Evolutionary conservation across 2,113 vertebrate genomes (phyloP), one percentile per base, ranked within the genome.

Genomic region (Chlorodrepanis virens): DNA sequence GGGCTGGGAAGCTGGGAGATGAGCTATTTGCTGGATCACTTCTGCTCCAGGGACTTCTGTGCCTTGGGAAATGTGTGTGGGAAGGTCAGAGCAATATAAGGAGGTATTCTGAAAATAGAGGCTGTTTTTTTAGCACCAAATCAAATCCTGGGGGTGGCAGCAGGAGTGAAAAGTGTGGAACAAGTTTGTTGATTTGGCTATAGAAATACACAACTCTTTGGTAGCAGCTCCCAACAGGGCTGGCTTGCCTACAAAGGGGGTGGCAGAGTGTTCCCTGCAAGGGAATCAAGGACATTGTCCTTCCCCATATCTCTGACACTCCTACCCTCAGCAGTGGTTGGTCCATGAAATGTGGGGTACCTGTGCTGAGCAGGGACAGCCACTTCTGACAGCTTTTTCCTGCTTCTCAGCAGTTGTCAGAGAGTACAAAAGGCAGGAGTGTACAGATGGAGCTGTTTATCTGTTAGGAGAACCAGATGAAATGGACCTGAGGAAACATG

Each of bases 271-370:
- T 78, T 81, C 31, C 22, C 28, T 67, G 25, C 17, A 35, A 78
- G 68, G 3, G 3, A 11, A 29, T 42, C 1, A 4, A 49, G 33
- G 52, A 45, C 19, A 1, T 11, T 45, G 33, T 44, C 44, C 56
- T 83, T 70, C 21, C 21, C 37, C 9, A 2, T 1, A 0, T 33
- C 44, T 67, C 33, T 65, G 37, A 50, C 9, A 28, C 29, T 0
- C 33, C 22, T 67, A 40, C 19, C 57, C 68, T 93, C 68, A n/a
- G 18, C 12, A 6, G 52, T 47, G 69, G 5, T 56, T 42, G 42
- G 56, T 69, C 64, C 21, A 20, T 0, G 0, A 16, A 10, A 2
- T 18, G 1, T 33, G 35, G n/a, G 22, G 7, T 42, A 14, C 45
- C 42, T 63, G 72, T 50, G 52, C 81, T 49, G 44, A 14, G 9